Percentiles rank a stretch among this genome's conserved stretches.
Conservation (phyloP, 2,888 invertebrate genomes). For the Boloria selene region DNA sequence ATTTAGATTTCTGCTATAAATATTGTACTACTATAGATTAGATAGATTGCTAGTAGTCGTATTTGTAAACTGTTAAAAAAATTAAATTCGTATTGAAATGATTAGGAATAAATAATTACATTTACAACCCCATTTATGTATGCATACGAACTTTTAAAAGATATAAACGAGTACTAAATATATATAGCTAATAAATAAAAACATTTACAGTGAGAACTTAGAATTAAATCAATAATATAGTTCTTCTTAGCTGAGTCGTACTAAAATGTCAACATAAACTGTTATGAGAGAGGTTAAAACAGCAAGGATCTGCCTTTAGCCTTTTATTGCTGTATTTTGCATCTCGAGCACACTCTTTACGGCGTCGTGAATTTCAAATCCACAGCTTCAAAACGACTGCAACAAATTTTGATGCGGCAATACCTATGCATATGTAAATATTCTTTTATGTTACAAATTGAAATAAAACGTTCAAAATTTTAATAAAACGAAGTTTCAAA, state of each 20-base stretch:
- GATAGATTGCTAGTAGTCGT: too few relatives aligned
- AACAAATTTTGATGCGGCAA: slow-evolving; percentile 24
- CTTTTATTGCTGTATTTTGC: slow-evolving; percentile 60
- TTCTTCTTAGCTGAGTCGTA: slow-evolving; percentile 40
- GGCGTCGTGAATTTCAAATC: slow-evolving; percentile 28
- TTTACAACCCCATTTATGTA: too few relatives aligned
- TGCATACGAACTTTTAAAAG: too few relatives aligned
- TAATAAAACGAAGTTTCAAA: not conserved
- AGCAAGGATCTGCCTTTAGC: slow-evolving; percentile 57
- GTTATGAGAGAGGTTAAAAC: slow-evolving; percentile 63
- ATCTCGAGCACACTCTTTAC: slow-evolving; percentile 51
- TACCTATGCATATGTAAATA: slow-evolving; percentile 1
- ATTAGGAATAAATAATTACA: too few relatives aligned
- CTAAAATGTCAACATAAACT: slow-evolving; percentile 69
- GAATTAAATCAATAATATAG: slow-evolving; percentile 1
- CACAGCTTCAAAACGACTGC: slow-evolving; percentile 16
- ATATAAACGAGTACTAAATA: too few relatives aligned
- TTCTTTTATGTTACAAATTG: not conserved
- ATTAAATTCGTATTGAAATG: too few relatives aligned
- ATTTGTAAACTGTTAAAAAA: too few relatives aligned
- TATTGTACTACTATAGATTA: too few relatives aligned
- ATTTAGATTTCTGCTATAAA: too few relatives aligned
- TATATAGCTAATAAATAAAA: too few relatives aligned
- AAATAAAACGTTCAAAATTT: not conserved
- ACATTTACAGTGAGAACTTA: not conserved